Percentiles rank a stretch among this genome's conserved stretches.
phyloP scores from a whole-genome alignment of 2,113 vertebrate genomes.

The Zosterops japonicus region DNA sequence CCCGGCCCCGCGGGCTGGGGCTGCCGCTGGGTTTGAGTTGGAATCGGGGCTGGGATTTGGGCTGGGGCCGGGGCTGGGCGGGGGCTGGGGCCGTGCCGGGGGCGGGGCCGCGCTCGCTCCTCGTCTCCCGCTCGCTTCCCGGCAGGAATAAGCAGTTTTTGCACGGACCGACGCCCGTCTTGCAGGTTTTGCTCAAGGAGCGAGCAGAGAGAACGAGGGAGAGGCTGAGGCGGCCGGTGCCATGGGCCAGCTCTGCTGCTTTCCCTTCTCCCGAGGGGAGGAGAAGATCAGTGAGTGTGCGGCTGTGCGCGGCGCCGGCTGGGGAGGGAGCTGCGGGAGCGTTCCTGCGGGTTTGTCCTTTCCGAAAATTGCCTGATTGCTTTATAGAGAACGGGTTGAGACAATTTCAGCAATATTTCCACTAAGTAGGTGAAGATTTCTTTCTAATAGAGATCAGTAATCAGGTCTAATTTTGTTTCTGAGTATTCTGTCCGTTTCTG shows the following conservation, averaged over 20 bases:
- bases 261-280: constrained; percentile 89
- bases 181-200: constrained; percentile 33
- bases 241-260: constrained; percentile 98
- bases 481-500: constrained; percentile 4
- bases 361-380: not conserved
- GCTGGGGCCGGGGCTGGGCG: not conserved
- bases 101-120: not conserved
- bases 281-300: constrained; percentile 91
- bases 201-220: constrained; percentile 21
- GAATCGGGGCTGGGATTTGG: not conserved
- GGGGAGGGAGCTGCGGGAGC: not conserved
- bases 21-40: no score
- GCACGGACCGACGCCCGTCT: not conserved
- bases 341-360: not conserved
- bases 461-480: not conserved
- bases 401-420: not conserved
- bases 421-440: not conserved
- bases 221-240: constrained; percentile 60
- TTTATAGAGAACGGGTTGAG: not conserved
- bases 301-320: constrained; percentile 52
- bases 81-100: not conserved
- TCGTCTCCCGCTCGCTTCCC: not conserved
- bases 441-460: not conserved
- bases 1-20: not conserved
- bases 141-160: constrained; percentile 31